Evolutionary conservation across 2,888 invertebrate genomes (phyloP).

Genomic region (Papilio demoleus): DNA sequence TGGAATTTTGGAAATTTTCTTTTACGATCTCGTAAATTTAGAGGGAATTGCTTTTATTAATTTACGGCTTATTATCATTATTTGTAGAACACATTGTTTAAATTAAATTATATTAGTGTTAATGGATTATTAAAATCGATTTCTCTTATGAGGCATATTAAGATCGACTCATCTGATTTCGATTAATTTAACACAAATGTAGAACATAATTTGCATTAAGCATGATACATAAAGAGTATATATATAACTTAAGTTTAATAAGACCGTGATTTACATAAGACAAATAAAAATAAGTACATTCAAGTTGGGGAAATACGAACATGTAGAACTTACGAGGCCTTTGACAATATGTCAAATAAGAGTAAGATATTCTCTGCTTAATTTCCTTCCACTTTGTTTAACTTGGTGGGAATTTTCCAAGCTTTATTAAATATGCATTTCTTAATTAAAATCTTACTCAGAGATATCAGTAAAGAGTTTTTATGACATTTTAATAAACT

Average conservation of each 20-base stretch:
- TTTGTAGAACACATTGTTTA: background rate
- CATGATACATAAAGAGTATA: too few species aligned
- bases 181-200: too few species aligned
- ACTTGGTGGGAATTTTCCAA: slow-evolving; percentile 9
- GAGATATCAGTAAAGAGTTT: background rate
- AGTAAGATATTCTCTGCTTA: background rate
- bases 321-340: background rate
- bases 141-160: too few species aligned
- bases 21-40: slow-evolving; percentile 17
- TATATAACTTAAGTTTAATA: too few species aligned
- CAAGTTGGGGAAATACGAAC: background rate
- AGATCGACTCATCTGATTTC: too few species aligned
- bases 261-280: too few species aligned
- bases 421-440: slow-evolving; percentile 10
- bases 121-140: too few species aligned
- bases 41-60: background rate
- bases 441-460: slow-evolving; percentile 18
- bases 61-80: background rate
- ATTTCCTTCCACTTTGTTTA: slow-evolving; percentile 20
- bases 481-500: background rate
- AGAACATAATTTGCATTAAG: too few species aligned
- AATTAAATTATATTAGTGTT: too few species aligned
- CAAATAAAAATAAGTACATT: background rate
- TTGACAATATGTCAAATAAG: background rate
- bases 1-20: slow-evolving; percentile 10